Base-by-base conservation (phyloP, 2,888 invertebrate species). In the Sinhomidia bicolor region DNA sequence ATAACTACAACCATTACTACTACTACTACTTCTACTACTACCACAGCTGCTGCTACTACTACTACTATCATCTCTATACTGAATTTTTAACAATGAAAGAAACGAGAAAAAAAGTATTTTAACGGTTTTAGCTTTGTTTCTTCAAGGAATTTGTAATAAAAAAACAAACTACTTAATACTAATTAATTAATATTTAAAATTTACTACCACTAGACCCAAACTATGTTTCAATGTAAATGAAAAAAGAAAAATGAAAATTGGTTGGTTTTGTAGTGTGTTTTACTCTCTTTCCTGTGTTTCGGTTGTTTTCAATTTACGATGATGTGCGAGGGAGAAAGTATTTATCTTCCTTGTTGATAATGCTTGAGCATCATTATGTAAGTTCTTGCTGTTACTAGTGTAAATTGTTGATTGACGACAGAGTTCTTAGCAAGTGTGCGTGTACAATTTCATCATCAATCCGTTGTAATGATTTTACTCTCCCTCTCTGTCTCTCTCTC, bases 31-130 rank as follows among this genome's bases (percentile, higher is more conserved):
- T 62, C 32, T 17, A 17, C 29, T 65, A 14, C 62, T n/a, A 32
- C 32, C 17, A 57, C 32, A 32, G 14, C n/a, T 7, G 7, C 1
- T 57, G 17, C 57, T 20, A 57, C 5, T 51, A 14, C n/a, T 26
- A 65, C 65, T 17, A 65, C 9, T 32, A 36, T 65, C 62, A 44
- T 51, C n/a, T 71, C 20, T 23, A 44, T 44, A 23, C 71, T 41
- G 44, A 71, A 71, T 71, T 71, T 71, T 71, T 71, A 71, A 71
- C 71, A 12, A 12, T 20, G 44, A 71, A n/a, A 65, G 32, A 65
- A 65, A 65, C 29, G 44, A 71, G 10, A 14, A 47, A 47, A 62
- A 14, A 44, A 41, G 71, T 71, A 71, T 71, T 71, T 71, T 71
- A 71, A 41, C 71, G 44, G 9, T 14, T 71, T 17, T 9, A 71